Evolutionary conservation across 1,140 invertebrate species (phyloP).

Genomic region (Reticulitermes speratus): DNA sequence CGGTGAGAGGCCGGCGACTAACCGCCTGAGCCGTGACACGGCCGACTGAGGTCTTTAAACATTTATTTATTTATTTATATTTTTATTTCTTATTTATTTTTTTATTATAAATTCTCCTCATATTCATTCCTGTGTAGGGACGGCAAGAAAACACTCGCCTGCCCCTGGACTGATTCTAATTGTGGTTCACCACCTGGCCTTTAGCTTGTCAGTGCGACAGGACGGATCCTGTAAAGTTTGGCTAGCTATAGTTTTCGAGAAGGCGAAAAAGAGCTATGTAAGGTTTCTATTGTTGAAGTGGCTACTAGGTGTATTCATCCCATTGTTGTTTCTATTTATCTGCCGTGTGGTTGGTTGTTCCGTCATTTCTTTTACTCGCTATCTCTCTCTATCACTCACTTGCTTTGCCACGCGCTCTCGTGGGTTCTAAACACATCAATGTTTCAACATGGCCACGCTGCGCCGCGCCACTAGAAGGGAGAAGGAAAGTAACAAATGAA

Average conservation of each 20-base stretch:
- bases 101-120: no score
- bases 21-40: no score
- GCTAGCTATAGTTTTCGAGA: background rate
- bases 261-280: conserved; percentile 9
- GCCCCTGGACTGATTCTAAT: no score
- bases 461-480: background rate
- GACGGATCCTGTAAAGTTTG: no score
- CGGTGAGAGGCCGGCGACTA: no score
- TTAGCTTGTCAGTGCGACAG: no score
- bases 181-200: no score
- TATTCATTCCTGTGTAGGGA: no score
- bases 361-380: conserved; percentile 32
- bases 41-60: no score
- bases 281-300: conserved; percentile 8
- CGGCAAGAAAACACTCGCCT: no score
- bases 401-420: conserved; percentile 20
- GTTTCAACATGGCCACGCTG: conserved; percentile 28
- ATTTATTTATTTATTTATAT: no score
- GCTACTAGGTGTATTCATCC: conserved; percentile 22
- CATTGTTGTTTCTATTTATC: conserved; percentile 27
- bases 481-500: conserved; percentile 32
- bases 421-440: conserved; percentile 31
- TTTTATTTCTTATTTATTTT: no score
- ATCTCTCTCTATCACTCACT: conserved; percentile 20
- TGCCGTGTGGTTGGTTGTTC: conserved; percentile 30